Percentiles rank a stretch among this genome's conserved stretches.
phyloP scores from a whole-genome alignment of 2,113 vertebrate genomes.

The Spea multiplicata region DNA sequence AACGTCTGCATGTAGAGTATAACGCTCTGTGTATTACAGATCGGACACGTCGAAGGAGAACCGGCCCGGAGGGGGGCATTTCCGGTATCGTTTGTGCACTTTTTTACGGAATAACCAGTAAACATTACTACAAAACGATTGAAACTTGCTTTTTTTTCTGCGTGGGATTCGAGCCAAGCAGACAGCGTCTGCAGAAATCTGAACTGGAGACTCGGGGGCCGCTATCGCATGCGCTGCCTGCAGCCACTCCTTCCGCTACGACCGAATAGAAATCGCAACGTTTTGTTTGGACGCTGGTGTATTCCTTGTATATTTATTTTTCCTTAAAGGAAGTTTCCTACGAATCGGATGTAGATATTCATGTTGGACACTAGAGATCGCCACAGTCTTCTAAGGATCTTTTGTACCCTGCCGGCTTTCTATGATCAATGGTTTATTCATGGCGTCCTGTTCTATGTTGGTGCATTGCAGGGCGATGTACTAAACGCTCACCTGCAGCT shows the following conservation, averaged over 20 bases:
- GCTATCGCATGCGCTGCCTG: neutral
- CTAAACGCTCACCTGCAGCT: constrained; percentile 27
- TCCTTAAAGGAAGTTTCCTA: constrained; percentile 58
- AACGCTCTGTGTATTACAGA: constrained; percentile 61
- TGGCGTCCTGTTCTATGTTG: constrained; percentile 19
- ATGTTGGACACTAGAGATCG: constrained; percentile 54
- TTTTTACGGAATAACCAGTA: constrained; percentile 81
- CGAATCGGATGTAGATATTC: constrained; percentile 58
- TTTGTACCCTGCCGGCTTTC: constrained; percentile 25
- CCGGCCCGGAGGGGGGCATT: constrained; percentile 83
- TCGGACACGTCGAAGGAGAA: constrained; percentile 89
- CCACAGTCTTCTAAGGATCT: constrained; percentile 19
- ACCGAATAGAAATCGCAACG: neutral
- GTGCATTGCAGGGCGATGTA: constrained; percentile 47
- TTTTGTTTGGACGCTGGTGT: constrained; percentile 7
- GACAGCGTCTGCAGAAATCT: neutral
- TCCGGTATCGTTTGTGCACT: constrained; percentile 93
- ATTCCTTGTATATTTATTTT: constrained; percentile 42
- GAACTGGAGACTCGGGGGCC: neutral
- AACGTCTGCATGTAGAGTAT: neutral
- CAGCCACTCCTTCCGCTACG: neutral
- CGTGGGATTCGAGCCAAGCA: neutral
- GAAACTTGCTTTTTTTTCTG: neutral
- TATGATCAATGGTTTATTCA: constrained; percentile 36
- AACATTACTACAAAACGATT: neutral